Conservation (phyloP, 1,140 invertebrate genomes). For the Zaprionus tsacasi region DNA sequence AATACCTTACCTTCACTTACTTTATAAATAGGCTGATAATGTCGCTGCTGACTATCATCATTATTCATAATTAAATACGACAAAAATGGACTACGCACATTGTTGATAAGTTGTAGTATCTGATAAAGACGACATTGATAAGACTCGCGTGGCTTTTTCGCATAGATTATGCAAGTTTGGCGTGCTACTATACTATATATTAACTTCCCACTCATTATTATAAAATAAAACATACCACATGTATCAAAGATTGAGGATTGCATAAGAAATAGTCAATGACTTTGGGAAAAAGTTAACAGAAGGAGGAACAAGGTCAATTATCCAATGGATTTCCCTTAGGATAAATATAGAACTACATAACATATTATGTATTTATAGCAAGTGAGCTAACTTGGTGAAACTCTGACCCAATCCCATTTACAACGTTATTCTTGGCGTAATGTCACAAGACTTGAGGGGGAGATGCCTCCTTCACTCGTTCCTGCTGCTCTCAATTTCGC, state of each 20-base stretch:
- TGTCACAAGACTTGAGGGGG: neutral
- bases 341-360: constrained; percentile 1
- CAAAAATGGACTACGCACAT: neutral
- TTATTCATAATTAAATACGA: neutral
- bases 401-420: neutral
- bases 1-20: neutral
- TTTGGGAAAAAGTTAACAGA: neutral
- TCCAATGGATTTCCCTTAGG: neutral
- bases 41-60: neutral
- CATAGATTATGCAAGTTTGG: neutral
- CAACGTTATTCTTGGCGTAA: neutral
- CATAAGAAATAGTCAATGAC: neutral
- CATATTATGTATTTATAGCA: neutral
- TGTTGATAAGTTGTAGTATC: neutral
- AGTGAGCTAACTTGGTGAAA: neutral
- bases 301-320: neutral
- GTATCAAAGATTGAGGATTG: neutral
- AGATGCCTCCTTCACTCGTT: neutral
- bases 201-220: neutral
- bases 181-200: neutral
- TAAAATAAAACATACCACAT: neutral
- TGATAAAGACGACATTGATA: neutral
- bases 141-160: constrained; percentile 8
- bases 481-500: no score
- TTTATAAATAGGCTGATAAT: neutral